phyloP scores from a whole-genome alignment of 2,797 vertebrate genomes.

The Nyctalus aviator region DNA sequence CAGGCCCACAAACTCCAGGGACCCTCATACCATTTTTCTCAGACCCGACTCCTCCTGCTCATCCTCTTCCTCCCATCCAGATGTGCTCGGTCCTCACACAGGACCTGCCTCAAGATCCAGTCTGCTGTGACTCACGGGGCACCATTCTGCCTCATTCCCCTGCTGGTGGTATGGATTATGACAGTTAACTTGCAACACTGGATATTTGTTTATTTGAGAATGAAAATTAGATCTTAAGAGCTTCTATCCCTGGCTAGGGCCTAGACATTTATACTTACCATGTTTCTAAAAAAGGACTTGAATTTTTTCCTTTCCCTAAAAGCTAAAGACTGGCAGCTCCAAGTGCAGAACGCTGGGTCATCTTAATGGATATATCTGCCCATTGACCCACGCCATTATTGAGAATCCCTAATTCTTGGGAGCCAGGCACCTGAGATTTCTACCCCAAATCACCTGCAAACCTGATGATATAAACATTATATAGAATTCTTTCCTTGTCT shows the following conservation, averaged over 20 bases:
- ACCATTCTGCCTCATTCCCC: neutral
- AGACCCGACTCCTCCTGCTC: neutral
- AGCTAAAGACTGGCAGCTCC: neutral
- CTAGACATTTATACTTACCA: neutral
- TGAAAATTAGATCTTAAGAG: slow-evolving; percentile 19
- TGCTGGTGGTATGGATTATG: neutral
- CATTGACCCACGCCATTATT: neutral
- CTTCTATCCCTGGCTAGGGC: neutral
- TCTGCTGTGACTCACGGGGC: neutral
- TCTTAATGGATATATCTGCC: neutral
- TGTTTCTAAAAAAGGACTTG: neutral
- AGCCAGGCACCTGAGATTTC: neutral
- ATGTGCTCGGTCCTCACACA: neutral
- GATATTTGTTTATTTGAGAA: neutral
- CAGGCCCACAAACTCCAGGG: neutral
- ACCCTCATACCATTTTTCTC: neutral
- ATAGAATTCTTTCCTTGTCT: neutral
- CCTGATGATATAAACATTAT: neutral
- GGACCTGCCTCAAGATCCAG: neutral
- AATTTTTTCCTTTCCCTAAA: slow-evolving; percentile 18
- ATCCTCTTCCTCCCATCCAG: neutral
- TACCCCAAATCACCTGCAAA: neutral
- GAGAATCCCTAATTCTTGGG: neutral
- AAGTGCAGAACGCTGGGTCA: neutral
- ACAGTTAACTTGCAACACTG: neutral